Conservation (phyloP, 2,888 invertebrate species). For the Anthoptus insignis region DNA sequence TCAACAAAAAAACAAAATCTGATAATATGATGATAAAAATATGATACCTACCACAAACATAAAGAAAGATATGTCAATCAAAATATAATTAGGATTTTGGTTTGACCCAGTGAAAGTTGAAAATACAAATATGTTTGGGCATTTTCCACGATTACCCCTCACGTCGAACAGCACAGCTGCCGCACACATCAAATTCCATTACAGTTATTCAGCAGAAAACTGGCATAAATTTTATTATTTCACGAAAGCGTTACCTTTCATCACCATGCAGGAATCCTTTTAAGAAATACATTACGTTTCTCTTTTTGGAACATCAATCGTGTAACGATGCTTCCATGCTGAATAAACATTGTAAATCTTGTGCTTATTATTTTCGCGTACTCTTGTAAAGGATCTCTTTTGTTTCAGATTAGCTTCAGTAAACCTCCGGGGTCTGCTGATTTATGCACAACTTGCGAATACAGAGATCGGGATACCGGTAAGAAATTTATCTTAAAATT, state of each 20-base stretch:
- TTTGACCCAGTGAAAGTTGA: no score
- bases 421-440: slow-evolving; percentile 62
- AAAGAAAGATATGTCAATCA: no score
- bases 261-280: slow-evolving; percentile 21
- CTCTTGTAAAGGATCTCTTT: slow-evolving; percentile 42
- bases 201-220: slow-evolving; percentile 12
- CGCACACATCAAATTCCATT: slow-evolving; percentile 21
- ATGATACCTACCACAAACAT: no score
- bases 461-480: slow-evolving; percentile 72
- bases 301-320: slow-evolving; percentile 20
- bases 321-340: slow-evolving; percentile 28
- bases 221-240: slow-evolving; percentile 20
- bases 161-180: slow-evolving; percentile 7
- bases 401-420: slow-evolving; percentile 74
- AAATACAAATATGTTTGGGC: no score
- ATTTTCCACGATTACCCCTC: background rate
- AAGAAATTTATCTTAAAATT: slow-evolving; percentile 50
- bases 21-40: no score
- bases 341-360: slow-evolving; percentile 56
- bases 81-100: no score
- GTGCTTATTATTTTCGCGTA: slow-evolving; percentile 15
- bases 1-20: no score
- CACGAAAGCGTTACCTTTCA: slow-evolving; percentile 18
- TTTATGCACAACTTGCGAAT: slow-evolving; percentile 67
- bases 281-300: slow-evolving; percentile 6